These are phyloP conservation scores for Hystrix cristata DNA, from an alignment of 2,113 vertebrate genomes.

Conservation along the genomic window DNA sequence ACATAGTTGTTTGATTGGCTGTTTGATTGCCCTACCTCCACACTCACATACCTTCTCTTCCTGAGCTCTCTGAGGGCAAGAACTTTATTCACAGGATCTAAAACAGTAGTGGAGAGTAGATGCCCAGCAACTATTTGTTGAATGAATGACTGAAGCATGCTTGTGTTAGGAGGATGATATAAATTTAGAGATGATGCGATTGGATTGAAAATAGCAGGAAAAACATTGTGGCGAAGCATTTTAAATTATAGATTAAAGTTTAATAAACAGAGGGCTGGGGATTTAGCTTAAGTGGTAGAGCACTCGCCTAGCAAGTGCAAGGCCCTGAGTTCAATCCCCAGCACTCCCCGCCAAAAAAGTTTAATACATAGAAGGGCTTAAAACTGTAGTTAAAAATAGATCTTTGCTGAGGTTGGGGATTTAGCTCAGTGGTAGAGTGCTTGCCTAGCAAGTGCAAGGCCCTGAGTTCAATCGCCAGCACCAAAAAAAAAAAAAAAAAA, in stretches of 20 bases:
- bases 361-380: not conserved
- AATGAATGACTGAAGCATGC: not conserved
- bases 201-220: constrained; percentile 8
- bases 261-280: not conserved
- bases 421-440: too few relatives aligned
- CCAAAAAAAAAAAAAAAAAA: too few relatives aligned
- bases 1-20: not conserved
- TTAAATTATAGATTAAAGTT: not conserved
- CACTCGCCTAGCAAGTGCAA: too few relatives aligned
- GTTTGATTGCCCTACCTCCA: not conserved
- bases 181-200: not conserved
- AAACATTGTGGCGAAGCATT: not conserved
- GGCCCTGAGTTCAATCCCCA: too few relatives aligned
- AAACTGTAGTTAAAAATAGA: constrained; percentile 7
- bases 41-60: not conserved
- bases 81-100: not conserved
- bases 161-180: not conserved
- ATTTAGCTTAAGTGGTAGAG: too few relatives aligned
- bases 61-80: not conserved
- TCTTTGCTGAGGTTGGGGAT: not conserved
- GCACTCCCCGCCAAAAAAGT: not conserved
- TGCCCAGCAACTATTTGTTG: not conserved
- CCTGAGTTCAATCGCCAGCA: too few relatives aligned
- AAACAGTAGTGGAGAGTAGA: not conserved
- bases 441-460: too few relatives aligned